Evolutionary conservation across 2,113 vertebrate genomes (phyloP).

Genomic region (Cinclus mexicanus): DNA sequence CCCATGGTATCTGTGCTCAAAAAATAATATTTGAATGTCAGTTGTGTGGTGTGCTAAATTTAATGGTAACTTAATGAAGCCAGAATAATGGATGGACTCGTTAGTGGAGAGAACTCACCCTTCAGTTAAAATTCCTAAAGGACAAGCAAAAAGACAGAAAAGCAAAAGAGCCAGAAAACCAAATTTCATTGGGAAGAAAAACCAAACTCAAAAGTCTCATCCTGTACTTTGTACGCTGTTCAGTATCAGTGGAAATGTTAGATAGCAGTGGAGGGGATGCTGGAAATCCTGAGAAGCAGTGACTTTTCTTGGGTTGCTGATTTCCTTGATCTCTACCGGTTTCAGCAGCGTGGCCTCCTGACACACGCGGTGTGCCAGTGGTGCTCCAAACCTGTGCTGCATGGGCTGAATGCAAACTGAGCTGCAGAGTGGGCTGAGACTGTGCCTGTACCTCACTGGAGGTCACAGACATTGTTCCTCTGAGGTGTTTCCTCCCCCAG

Average conservation of each 20-base stretch:
- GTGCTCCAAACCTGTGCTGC: rapidly evolving
- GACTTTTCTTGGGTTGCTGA: not conserved
- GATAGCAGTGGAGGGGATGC: not conserved
- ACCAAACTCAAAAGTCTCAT: not conserved
- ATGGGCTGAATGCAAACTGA: rapidly evolving
- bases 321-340: rapidly evolving
- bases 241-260: not conserved
- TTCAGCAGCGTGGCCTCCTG: rapidly evolving
- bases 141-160: not conserved
- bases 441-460: not conserved
- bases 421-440: no score
- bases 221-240: not conserved
- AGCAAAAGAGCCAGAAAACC: not conserved
- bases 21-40: not conserved
- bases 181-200: not conserved
- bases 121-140: not conserved
- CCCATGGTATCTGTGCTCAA: not conserved
- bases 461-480: not conserved
- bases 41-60: not conserved
- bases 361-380: rapidly evolving
- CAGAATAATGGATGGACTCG: rapidly evolving
- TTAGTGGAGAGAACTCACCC: not conserved
- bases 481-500: not conserved
- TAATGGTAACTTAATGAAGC: not conserved
- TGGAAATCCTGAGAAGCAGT: not conserved